Evolutionary conservation across 2,113 vertebrate species (phyloP), one percentile per base, ranked within the genome.

Genomic region (Alosa alosa): DNA sequence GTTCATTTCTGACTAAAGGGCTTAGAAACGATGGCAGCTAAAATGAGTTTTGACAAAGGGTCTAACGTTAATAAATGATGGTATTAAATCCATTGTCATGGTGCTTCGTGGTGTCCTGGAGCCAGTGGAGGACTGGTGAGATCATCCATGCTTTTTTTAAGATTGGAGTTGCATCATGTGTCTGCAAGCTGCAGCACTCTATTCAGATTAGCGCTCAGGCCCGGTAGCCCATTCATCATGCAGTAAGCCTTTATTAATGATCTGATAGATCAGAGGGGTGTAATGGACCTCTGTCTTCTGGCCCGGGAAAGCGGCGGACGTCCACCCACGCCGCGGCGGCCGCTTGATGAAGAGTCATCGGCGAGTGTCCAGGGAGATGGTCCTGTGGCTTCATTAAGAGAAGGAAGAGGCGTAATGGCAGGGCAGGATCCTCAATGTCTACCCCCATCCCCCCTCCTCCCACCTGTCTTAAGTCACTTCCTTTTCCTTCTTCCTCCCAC

Each of bases 341-440:
- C 36, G 25, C 72, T 78, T 78, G 72, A 78, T 78, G 72, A 78
- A 78, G 72, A 78, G 72, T 78, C 72, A 78, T 78, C 72, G 39
- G 72, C 11, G 31, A 41, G 31, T 13, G 72, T 78, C 72, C 72
- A 78, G 72, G 31, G 72, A 36, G 31, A 31, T 18, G 1, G 72
- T 78, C 31, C 31, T 78, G 31, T 36, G 72, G 36, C 72, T 78
- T 78, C 72, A 78, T 78, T 78, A 78, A 11, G 11, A 6, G 31
- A 10, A 31, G 31, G 72, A 78, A 36, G 72, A 31, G 72, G 72
- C 36, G 25, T 78, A 78, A 78, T 78, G 72, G 72, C 72, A 17
- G 72, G 72, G 36, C 72, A 78, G 72, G 72, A 78, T 39, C 31
- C 72, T 78, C 36, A 5, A 36, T 78, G 72, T 78, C 72, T 39